phyloP scores from a whole-genome alignment of 2,797 vertebrate species.

The Geotrypetes seraphini region DNA sequence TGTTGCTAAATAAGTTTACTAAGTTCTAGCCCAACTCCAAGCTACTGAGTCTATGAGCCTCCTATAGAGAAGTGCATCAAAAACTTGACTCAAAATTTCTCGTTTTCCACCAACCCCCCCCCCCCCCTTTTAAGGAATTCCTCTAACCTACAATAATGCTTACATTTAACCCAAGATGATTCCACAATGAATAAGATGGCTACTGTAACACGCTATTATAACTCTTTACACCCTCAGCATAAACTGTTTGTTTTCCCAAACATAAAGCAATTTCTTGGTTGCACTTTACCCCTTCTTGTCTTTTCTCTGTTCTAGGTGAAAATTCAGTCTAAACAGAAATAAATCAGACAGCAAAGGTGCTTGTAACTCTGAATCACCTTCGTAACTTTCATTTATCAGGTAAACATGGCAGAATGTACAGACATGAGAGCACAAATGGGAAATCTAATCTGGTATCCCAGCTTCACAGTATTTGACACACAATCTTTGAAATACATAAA shows the following conservation, averaged over 20 bases:
- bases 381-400: conserved; percentile 18
- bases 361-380: conserved; percentile 2
- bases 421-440: conserved; percentile 33
- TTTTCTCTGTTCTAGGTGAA: conserved; percentile 12
- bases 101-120: conserved; percentile 24
- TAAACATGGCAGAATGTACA: conserved; percentile 18
- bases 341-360: conserved; percentile 2
- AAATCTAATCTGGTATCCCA: conserved; percentile 21
- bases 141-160: conserved; percentile 48
- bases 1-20: too few species aligned
- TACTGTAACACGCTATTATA: too few species aligned
- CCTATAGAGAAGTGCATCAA: too few species aligned
- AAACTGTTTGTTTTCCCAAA: conserved; percentile 4
- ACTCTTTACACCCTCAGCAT: conserved; percentile 1
- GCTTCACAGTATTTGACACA: conserved; percentile 24
- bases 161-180: conserved; percentile 45
- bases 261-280: conserved; percentile 4
- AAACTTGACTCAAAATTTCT: too few species aligned
- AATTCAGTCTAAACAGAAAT: background rate
- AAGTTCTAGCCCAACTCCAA: too few species aligned
- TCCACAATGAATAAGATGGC: conserved; percentile 39
- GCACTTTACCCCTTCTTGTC: background rate
- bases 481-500: conserved; percentile 30
- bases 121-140: conserved; percentile 24
- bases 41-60: too few species aligned